phyloP scores from a whole-genome alignment of 2,113 vertebrate species.

The Tringa solitaria region DNA sequence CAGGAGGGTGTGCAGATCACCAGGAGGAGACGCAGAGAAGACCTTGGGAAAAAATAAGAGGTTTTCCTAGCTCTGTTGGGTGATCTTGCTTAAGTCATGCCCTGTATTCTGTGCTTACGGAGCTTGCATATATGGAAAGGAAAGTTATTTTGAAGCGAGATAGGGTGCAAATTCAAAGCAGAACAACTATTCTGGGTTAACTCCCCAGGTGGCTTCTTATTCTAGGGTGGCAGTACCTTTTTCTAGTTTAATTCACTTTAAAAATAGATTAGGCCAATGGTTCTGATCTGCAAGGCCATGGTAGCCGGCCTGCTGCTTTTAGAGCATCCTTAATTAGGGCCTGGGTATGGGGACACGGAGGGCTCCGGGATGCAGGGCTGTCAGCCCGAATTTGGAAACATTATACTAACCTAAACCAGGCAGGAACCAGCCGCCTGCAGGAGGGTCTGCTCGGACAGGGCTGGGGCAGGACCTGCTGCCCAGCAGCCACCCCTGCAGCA shows the following conservation, averaged over 20 bases:
- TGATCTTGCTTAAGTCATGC: neutral
- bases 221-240: conserved; percentile 25
- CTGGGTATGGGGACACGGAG: neutral
- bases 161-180: neutral
- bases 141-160: conserved; percentile 20
- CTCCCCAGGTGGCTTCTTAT: conserved; percentile 46
- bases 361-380: neutral
- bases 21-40: neutral
- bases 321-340: conserved; percentile 30
- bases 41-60: neutral
- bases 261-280: conserved; percentile 59
- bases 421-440: fast-evolving
- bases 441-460: neutral
- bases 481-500: neutral
- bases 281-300: conserved; percentile 5
- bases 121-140: neutral
- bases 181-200: conserved; percentile 61
- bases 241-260: conserved; percentile 37
- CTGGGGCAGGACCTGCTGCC: neutral
- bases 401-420: neutral
- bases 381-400: neutral
- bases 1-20: fast-evolving
- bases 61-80: neutral
- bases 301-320: conserved; percentile 1
- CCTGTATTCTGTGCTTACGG: neutral